phyloP scores from a whole-genome alignment of 2,888 invertebrate genomes.

The Erebia aethiops region DNA sequence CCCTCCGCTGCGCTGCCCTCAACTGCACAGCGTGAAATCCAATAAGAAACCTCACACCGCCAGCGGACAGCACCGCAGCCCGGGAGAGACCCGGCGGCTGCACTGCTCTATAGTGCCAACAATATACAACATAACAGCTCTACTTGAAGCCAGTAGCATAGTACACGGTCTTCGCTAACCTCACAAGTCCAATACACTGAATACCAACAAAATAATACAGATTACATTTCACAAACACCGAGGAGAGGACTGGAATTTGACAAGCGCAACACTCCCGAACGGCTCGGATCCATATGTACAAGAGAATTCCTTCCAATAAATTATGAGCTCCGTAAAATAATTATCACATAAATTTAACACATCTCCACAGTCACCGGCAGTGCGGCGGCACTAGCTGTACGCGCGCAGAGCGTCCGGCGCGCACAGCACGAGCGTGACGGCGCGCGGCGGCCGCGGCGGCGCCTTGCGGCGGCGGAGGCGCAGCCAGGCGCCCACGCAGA shows the following conservation, averaged over 20 bases:
- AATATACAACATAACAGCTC: slow-evolving; percentile 72
- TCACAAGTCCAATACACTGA: slow-evolving; percentile 66
- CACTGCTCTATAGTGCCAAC: slow-evolving; percentile 64
- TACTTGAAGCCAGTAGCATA: slow-evolving; percentile 73
- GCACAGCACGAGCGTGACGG: slow-evolving; percentile 62
- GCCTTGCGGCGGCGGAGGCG: slow-evolving; percentile 84
- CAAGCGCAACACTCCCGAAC: slow-evolving; percentile 48
- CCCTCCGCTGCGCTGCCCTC: slow-evolving; percentile 43
- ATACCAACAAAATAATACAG: slow-evolving; percentile 60
- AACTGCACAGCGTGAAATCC: slow-evolving; percentile 53
- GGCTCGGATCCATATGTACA: slow-evolving; percentile 69
- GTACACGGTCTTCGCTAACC: slow-evolving; percentile 65
- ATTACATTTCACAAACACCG: slow-evolving; percentile 64
- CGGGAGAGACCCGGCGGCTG: slow-evolving; percentile 35
- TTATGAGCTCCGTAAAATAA: slow-evolving; percentile 82
- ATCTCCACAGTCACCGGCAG: slow-evolving; percentile 71
- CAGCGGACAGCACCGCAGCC: slow-evolving; percentile 31
- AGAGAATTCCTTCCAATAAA: slow-evolving; percentile 78
- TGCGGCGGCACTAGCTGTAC: slow-evolving; percentile 71
- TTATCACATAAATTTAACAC: slow-evolving; percentile 82
- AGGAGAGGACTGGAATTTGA: slow-evolving; percentile 47
- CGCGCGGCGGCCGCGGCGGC: slow-evolving; percentile 54
- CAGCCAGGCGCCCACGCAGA: slow-evolving; percentile 86
- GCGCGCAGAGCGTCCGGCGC: slow-evolving; percentile 55
- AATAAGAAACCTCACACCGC: slow-evolving; percentile 53